These are phyloP conservation scores for Vulpes lagopus DNA, from an alignment of 2,113 vertebrate genomes.

Conservation along the genomic window DNA sequence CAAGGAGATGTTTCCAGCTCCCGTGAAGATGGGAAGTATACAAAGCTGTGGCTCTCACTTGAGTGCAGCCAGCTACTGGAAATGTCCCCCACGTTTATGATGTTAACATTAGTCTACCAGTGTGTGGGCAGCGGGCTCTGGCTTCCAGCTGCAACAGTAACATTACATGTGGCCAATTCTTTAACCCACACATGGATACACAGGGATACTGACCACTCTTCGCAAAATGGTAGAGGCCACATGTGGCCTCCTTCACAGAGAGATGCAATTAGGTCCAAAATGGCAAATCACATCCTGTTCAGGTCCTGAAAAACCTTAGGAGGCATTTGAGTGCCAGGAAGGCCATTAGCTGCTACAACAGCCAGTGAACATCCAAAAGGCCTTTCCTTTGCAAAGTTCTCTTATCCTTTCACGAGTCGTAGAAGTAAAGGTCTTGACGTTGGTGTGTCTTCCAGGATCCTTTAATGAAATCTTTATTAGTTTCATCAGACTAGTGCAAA, in stretches of 20 bases:
- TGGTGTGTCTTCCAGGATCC: not conserved
- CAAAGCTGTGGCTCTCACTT: fast-evolving
- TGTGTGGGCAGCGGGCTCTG: not conserved
- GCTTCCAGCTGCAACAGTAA: not conserved
- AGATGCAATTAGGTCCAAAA: fast-evolving
- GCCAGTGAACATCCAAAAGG: no score
- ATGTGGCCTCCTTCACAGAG: not conserved
- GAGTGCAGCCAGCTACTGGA: fast-evolving
- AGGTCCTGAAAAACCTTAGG: not conserved
- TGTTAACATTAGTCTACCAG: not conserved
- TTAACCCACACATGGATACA: not conserved
- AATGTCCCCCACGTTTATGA: not conserved
- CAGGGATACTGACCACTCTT: not conserved
- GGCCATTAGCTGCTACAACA: not conserved
- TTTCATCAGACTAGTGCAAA: not conserved
- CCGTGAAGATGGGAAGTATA: not conserved
- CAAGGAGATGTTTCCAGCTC: not conserved
- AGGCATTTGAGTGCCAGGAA: not conserved
- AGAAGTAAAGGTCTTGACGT: not conserved
- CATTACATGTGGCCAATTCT: not conserved
- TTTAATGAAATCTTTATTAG: not conserved
- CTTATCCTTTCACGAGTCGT: fast-evolving
- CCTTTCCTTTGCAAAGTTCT: not conserved
- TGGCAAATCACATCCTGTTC: not conserved
- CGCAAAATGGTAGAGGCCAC: not conserved